These are phyloP conservation scores for Drosophila pectinifera DNA, from an alignment of 1,140 invertebrate species.

Conservation along the genomic window DNA sequence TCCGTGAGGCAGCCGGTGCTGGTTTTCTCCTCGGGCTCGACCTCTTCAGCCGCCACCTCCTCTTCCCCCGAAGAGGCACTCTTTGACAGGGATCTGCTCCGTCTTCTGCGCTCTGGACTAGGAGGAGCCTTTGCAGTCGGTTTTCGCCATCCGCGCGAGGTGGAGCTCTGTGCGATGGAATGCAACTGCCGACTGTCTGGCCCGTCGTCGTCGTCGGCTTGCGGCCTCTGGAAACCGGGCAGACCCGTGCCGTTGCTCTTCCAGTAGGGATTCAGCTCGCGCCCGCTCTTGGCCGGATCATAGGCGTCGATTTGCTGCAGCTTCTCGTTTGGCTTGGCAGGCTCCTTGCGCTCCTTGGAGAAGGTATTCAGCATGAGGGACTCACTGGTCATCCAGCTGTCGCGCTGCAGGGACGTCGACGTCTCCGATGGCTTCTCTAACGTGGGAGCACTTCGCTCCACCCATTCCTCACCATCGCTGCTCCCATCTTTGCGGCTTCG, in stretches of 20 bases:
- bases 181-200: not conserved
- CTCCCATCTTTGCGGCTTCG: conserved; percentile 50
- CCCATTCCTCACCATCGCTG: conserved; percentile 63
- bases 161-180: not conserved
- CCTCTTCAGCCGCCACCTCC: not conserved
- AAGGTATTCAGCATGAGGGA: conserved; percentile 85
- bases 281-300: conserved; percentile 89
- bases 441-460: conserved; percentile 45
- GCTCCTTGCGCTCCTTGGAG: conserved; percentile 84
- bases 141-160: conserved; percentile 50
- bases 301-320: conserved; percentile 87
- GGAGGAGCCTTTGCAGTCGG: not conserved
- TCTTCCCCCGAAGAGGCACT: conserved; percentile 3
- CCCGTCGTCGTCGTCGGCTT: conserved; percentile 43
- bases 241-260: conserved; percentile 94
- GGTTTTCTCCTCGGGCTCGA: conserved; percentile 14
- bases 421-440: not conserved
- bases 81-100: not conserved
- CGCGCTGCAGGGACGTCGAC: conserved; percentile 68
- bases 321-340: conserved; percentile 84
- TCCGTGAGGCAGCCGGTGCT: conserved; percentile 86
- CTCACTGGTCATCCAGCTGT: conserved; percentile 87
- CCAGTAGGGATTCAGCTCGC: conserved; percentile 97
- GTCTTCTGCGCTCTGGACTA: not conserved
- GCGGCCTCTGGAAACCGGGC: conserved; percentile 87